These are phyloP conservation scores for Leptinotarsa tumamoca DNA, from an alignment of 2,888 invertebrate species.

Conservation along the genomic window DNA sequence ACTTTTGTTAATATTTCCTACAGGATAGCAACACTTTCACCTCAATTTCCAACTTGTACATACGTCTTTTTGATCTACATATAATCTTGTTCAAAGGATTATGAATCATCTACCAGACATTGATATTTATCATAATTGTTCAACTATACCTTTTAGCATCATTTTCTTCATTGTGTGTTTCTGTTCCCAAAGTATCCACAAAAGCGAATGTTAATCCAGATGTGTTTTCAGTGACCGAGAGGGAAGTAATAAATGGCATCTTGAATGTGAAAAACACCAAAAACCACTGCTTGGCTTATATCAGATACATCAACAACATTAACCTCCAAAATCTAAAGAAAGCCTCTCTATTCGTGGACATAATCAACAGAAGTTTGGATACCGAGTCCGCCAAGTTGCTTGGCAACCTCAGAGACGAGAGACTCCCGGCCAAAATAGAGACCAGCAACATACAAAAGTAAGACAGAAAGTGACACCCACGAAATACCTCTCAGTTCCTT, in stretches of 20 bases:
- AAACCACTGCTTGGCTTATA: constrained; percentile 95
- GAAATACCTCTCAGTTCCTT: background rate
- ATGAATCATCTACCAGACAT: no score
- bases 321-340: constrained; percentile 94
- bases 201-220: no score
- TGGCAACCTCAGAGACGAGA: constrained; percentile 88
- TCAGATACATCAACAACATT: constrained; percentile 96
- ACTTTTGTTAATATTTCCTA: constrained; percentile 16
- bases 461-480: constrained; percentile 48
- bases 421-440: constrained; percentile 90
- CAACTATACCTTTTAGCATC: no score
- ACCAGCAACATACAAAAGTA: constrained; percentile 90
- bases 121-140: no score
- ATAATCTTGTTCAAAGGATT: no score
- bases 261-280: constrained; percentile 93
- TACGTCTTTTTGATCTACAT: no score
- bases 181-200: no score
- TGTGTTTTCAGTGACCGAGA: constrained; percentile 85
- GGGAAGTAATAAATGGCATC: constrained; percentile 96
- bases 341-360: constrained; percentile 95
- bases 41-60: no score
- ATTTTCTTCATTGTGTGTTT: no score
- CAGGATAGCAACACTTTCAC: background rate
- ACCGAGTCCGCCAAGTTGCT: constrained; percentile 91
- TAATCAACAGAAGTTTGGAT: constrained; percentile 91